Base-by-base conservation (phyloP, 2,113 vertebrate species). In the Lasiurus borealis region DNA sequence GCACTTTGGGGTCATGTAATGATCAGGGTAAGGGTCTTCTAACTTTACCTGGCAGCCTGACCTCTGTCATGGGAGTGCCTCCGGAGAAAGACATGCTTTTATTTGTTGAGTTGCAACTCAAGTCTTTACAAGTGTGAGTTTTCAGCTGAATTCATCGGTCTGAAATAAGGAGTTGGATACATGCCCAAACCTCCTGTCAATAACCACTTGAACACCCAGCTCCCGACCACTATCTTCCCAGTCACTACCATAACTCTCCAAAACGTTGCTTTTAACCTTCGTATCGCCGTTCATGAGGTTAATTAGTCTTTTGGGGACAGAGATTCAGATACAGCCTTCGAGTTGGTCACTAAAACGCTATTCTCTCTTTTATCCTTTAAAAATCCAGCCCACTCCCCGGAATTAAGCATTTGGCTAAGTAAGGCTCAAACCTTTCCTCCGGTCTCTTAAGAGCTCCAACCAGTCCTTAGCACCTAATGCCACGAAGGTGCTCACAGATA, bases 61-160 rank as follows among this genome's bases (percentile, higher is more conserved):
- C 15, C 59, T 88, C 57, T 62, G 82, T 34, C 7, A 31, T 57
- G 54, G 40, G 23, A 86, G 16, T 25, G 34, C 31, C 36, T 69
- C 25, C 34, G 54, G 50, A 81, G 19, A 78, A 25, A 54, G 12
- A 76, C 34, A 25, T 2, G 0, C 40, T 85, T 86, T 69, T 52
- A 59, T 93, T 52, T 71, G 78, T 88, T 36, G 72, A 27, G 4
- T 46, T 91, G 62, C 31, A 19, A 71, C 18, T 85, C 21, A 27
- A 73, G n/a, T 90, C 73, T 90, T 44, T 59, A 6, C 54, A 57
- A 68, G n/a, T 78, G 40, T 88, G 40, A 78, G 19, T 57, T 87
- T 80, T 52, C 14, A 15, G 27, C 50, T 85, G 73, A 93, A 83
- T 85, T 81, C 25, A 64, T 64, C 73, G 86, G 50, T 66, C 62